Percentiles rank a stretch among this genome's conserved stretches.
These are phyloP conservation scores for Pimephales promelas DNA, from an alignment of 2,113 vertebrate species.

Conservation along the genomic window DNA sequence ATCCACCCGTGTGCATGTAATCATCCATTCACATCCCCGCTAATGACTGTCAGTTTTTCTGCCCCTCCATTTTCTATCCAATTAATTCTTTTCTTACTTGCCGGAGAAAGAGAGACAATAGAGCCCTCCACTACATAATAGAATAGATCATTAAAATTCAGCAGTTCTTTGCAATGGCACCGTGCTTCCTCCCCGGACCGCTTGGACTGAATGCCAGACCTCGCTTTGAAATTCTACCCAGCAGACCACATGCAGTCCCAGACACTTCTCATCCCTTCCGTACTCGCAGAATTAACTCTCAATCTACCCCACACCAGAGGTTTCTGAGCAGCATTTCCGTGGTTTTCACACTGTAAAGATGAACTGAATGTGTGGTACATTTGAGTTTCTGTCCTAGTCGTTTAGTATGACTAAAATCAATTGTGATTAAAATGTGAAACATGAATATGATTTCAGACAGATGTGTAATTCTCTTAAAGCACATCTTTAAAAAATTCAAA, in stretches of 20 bases:
- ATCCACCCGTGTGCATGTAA: conserved; percentile 84
- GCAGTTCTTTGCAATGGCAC: conserved; percentile 80
- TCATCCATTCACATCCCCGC: conserved; percentile 85
- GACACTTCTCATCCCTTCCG: conserved; percentile 17
- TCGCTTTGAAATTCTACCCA: conserved; percentile 78
- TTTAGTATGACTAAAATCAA: not conserved
- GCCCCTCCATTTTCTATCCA: conserved; percentile 99
- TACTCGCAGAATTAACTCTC: not conserved
- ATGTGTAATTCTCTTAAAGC: not conserved
- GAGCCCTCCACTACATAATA: conserved; percentile 84
- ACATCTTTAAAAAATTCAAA: not conserved
- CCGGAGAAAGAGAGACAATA: conserved; percentile 97
- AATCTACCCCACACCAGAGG: not conserved
- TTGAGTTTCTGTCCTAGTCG: not conserved
- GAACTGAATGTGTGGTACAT: no score
- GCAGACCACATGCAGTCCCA: conserved; percentile 59
- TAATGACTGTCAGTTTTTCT: conserved; percentile 95
- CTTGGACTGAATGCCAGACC: conserved; percentile 81
- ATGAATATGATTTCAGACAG: not conserved
- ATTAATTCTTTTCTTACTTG: conserved; percentile 99
- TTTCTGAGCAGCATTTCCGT: not conserved
- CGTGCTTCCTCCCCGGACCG: conserved; percentile 80
- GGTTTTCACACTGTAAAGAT: not conserved
- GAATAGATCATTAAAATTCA: conserved; percentile 96
- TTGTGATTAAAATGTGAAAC: not conserved